Evolutionary conservation across 2,113 vertebrate genomes (phyloP).

Genomic region (Phrynocephalus versicolor): DNA sequence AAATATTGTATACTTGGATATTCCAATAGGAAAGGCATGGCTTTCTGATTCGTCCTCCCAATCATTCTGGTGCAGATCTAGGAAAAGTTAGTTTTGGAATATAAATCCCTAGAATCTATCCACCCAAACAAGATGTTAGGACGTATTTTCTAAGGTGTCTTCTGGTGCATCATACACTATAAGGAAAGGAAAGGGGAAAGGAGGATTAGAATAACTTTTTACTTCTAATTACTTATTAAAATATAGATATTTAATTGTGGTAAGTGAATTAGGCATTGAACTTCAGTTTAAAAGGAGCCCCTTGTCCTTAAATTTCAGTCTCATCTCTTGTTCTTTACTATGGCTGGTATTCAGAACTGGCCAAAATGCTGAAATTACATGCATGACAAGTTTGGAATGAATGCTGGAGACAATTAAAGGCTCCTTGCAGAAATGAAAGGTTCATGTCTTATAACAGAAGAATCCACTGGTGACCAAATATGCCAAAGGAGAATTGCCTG

Average conservation of each 20-base stretch:
- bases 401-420: conserved; percentile 3
- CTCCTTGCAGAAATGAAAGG: conserved; percentile 3
- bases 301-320: conserved; percentile 16
- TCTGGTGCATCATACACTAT: too few species aligned
- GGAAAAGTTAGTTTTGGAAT: too few species aligned
- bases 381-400: neutral
- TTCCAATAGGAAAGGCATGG: neutral
- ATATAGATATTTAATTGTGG: neutral
- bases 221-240: neutral
- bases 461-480: neutral
- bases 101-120: too few species aligned
- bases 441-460: neutral
- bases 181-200: neutral
- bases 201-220: neutral
- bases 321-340: neutral
- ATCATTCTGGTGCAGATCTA: neutral
- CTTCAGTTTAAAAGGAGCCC: neutral
- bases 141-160: too few species aligned
- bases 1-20: neutral
- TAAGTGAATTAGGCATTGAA: neutral
- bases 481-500: neutral
- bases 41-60: neutral
- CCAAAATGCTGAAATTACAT: conserved; percentile 20
- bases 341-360: neutral
- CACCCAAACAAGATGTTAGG: too few species aligned